These are phyloP conservation scores for Copidosoma aretas DNA, from an alignment of 2,888 invertebrate species.

Conservation along the genomic window DNA sequence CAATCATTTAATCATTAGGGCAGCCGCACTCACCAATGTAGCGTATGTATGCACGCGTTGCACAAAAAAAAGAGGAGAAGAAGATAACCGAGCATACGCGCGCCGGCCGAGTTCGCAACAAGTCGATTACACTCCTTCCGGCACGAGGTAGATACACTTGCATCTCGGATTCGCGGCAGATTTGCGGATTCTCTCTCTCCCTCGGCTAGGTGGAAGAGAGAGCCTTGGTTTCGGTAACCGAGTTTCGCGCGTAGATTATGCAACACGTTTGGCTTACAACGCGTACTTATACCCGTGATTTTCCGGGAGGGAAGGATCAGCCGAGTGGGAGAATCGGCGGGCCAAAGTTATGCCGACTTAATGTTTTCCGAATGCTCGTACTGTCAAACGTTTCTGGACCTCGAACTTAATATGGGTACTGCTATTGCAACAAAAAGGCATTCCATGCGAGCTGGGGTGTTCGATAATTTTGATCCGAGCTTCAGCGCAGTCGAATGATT, in stretches of 20 bases:
- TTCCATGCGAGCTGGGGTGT: too few species aligned
- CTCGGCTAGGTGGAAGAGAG: not conserved
- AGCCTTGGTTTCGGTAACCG: not conserved
- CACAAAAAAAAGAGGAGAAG: too few species aligned
- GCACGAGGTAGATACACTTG: slow-evolving; percentile 4
- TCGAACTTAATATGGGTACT: too few species aligned
- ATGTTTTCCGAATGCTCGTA: not conserved
- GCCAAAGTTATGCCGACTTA: not conserved
- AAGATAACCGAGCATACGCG: slow-evolving; percentile 12
- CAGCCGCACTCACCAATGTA: not conserved
- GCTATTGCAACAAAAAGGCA: too few species aligned
- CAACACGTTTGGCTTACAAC: not conserved
- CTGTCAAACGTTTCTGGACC: not conserved
- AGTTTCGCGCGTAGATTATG: slow-evolving; percentile 10
- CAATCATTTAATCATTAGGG: slow-evolving; percentile 33
- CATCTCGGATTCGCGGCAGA: slow-evolving; percentile 9
- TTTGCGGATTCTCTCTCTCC: not conserved
- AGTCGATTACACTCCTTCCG: not conserved
- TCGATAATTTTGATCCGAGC: too few species aligned
- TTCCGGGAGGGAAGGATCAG: not conserved
- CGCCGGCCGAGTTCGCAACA: not conserved
- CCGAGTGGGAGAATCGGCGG: slow-evolving; percentile 4
- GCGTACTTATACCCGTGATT: not conserved
- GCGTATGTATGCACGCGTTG: slow-evolving; percentile 1
- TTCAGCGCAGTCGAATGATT: too few species aligned